Conservation (phyloP, 2,797 vertebrate species). For the Rousettus madagascariensis region DNA sequence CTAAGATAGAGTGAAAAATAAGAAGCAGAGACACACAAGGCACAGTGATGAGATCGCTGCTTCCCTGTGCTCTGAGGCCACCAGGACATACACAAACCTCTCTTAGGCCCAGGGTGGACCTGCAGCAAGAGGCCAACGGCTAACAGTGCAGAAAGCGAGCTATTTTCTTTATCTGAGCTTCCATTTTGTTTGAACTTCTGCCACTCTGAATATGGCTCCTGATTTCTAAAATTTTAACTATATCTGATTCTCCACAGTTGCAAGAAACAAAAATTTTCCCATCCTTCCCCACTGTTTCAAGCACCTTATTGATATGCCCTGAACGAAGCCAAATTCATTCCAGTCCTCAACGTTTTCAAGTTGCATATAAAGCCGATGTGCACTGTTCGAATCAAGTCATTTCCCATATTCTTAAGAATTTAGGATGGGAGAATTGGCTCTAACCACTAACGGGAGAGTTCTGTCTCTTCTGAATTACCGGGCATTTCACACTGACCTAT, state of each 20-base stretch:
- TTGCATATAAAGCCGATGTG: background rate
- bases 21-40: background rate
- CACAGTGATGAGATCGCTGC: fast-evolving
- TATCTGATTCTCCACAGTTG: background rate
- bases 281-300: background rate
- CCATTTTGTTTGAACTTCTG: background rate
- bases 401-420: background rate
- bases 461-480: background rate
- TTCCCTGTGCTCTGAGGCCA: background rate
- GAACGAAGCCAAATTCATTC: background rate
- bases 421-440: background rate
- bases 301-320: background rate
- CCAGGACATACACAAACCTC: background rate
- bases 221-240: background rate
- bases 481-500: background rate
- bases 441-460: background rate
- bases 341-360: background rate
- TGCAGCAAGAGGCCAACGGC: background rate
- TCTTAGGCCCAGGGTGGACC: fast-evolving
- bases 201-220: background rate
- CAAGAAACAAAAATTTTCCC: background rate
- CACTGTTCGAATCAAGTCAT: background rate
- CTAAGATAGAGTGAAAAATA: background rate
- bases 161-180: background rate
- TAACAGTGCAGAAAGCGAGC: background rate